Evolutionary conservation across 2,888 invertebrate genomes (phyloP), one percentile per base, ranked within the genome.

Genomic region (Phengaris arion): DNA sequence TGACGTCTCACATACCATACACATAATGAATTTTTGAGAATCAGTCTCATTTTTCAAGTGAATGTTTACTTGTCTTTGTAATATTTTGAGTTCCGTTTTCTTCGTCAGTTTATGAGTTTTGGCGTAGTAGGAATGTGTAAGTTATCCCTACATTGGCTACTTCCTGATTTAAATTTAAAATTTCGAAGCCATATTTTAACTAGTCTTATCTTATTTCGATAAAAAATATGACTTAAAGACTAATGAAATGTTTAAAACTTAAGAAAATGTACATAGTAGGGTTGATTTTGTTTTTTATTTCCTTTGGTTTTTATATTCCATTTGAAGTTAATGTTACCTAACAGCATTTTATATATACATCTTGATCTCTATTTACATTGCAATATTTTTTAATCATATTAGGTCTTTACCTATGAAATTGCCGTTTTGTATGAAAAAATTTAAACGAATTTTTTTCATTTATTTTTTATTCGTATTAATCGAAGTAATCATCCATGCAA

Each of bases 131-230:
- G 2, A 52, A 52, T 52, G 12, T 52, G 52, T 35, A 35, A 35
- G 52, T 10, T 12, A 52, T 10, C 52, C 68, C 45, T 35, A 68
- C 9, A 59, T 9, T 35, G 12, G 13, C 12, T 5, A 45, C 12
- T 45, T 45, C 12, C 35, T 59, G 35, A 15, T 64, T 10, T 64
- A 6, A 15, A 51, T 72, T 54, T 22, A 12, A 52, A 72, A 22
- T 15, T 72, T 72, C 35, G 22, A 72, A 52, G 72, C 72, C 72
- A 72, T 72, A 72, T 72, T 72, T 54, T 22, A 70, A 9, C 72
- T 72, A 72, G 72, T 72, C 72, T 35, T 72, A 54, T 72, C 35
- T 54, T 35, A 13, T 35, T 72, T 70, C 15, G 69, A 70, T 70
- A 70, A 70, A 51, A 70, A 9, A 48, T 69, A 48, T n/a, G 57